These are phyloP conservation scores for Desoria tigrina DNA, from an alignment of 2,888 invertebrate species.

Conservation along the genomic window DNA sequence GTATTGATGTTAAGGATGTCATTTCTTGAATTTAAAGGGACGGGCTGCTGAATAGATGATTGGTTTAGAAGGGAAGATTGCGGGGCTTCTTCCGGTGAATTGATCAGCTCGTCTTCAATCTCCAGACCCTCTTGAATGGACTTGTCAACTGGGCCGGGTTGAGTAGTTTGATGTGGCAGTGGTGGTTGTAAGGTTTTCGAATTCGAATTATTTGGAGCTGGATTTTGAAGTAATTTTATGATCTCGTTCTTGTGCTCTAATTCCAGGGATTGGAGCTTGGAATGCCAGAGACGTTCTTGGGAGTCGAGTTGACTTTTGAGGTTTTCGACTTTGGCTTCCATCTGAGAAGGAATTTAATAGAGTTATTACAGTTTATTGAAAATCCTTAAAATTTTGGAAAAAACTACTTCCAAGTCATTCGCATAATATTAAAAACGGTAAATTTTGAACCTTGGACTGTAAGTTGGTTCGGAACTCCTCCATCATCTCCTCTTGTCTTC, in stretches of 20 bases:
- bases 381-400: background rate
- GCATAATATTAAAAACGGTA: background rate
- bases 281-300: constrained; percentile 1
- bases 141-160: no score
- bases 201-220: background rate
- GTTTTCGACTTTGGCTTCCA: constrained; percentile 10
- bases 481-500: constrained; percentile 13
- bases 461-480: constrained; percentile 8
- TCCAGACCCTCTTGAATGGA: no score
- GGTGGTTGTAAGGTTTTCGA: no score
- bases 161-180: no score
- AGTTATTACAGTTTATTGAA: background rate
- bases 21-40: no score
- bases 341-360: constrained; percentile 8
- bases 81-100: no score
- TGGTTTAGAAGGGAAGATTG: no score
- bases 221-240: background rate
- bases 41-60: no score
- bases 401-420: no score
- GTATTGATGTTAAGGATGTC: no score
- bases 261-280: background rate
- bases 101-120: no score
- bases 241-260: background rate
- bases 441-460: constrained; percentile 10
- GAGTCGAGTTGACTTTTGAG: background rate